Evolutionary conservation across 2,113 vertebrate genomes (phyloP), one percentile per base, ranked within the genome.

Genomic region (Macrotus californicus): DNA sequence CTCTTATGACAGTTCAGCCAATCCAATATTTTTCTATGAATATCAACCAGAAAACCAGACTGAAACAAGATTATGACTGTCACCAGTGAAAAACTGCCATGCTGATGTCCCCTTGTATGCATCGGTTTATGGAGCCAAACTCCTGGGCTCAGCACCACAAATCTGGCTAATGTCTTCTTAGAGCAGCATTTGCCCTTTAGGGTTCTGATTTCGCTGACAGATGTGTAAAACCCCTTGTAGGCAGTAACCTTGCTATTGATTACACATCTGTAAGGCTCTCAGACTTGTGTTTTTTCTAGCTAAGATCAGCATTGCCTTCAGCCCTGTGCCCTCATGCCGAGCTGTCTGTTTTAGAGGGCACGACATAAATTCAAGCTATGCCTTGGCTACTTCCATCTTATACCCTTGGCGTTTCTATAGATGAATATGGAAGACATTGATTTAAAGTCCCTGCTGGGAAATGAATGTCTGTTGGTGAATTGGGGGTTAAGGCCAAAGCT

Each of bases 341-440:
- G 64, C 76, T 82, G 18, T 85, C 52, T 82, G 46, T 85, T 76
- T 77, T 82, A 56, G 75, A 93, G 50, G 36, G n/a, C 36, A 70
- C 59, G 52, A 70, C 39, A 95, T 90, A 96, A 97, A 96, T 86
- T 89, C 56, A 91, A 36, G 24, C 52, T 70, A 46, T 22, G 6
- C 31, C 10, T 91, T 86, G 73, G 69, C 39, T 69, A 52, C 12
- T 29, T 94, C 43, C 22, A 66, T 54, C 76, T 92, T 67, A 43
- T 66, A 52, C 22, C 16, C 21, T 31, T n/a, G 3, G 31, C 24
- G 46, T 90, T 87, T 91, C 82, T 96, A 3, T 36, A 91, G 54
- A 96, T 92, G 77, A 92, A 97, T 95, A 92, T 94, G 87, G 84
- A 97, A 96, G 85, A 75, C 43, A 95, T 87, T 86, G 95, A 96